These are phyloP conservation scores for Nothura maculosa DNA, from an alignment of 2,797 vertebrate species.

Conservation along the genomic window DNA sequence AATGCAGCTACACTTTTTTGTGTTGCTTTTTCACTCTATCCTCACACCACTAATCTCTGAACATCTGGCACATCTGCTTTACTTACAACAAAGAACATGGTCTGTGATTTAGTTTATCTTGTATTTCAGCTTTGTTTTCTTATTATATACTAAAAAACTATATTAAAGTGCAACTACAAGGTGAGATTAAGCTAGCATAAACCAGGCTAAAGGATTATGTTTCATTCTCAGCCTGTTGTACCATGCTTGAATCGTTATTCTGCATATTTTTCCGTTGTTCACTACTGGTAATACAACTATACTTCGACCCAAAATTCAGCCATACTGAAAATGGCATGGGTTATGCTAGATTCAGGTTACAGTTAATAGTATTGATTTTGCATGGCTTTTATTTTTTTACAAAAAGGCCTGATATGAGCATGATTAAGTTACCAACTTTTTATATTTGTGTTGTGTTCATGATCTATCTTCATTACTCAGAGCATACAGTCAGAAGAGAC, in stretches of 20 bases:
- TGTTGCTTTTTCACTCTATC: conserved; percentile 8
- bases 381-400: neutral
- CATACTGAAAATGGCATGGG: neutral
- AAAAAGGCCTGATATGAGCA: neutral
- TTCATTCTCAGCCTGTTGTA: neutral
- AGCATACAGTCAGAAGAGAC: neutral
- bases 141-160: neutral
- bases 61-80: conserved; percentile 37
- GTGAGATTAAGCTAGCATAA: conserved; percentile 8
- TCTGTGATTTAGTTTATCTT: conserved; percentile 3
- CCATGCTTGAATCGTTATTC: neutral
- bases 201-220: neutral
- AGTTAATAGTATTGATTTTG: neutral
- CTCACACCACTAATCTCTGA: conserved; percentile 12
- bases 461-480: neutral
- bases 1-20: neutral
- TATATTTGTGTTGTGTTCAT: neutral
- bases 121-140: conserved; percentile 25
- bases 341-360: neutral
- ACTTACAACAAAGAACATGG: neutral
- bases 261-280: neutral
- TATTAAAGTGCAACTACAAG: conserved; percentile 9
- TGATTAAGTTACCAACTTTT: neutral
- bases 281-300: neutral
- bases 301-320: neutral